Evolutionary conservation across 2,888 invertebrate genomes (phyloP), one percentile per base, ranked within the genome.

Genomic region (Euzetes globulus): DNA sequence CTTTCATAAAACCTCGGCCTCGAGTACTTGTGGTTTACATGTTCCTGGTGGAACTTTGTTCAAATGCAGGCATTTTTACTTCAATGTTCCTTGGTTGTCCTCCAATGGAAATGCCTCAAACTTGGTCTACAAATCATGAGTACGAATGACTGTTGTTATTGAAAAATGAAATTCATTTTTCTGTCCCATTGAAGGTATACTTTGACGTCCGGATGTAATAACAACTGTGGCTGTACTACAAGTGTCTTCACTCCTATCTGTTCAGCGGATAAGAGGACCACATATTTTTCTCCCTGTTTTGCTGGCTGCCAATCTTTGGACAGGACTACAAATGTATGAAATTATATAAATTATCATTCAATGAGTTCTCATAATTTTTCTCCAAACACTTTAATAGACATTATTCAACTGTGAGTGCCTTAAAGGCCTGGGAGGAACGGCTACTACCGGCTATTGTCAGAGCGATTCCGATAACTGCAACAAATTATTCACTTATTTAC

Each of bases 401-500:
- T 77, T 77, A 73, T 52, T 71, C 17, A 17, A 50, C 4, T 74
- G 74, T 68, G 63, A 68, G 5, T 76, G 74, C 65, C 19, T 73
- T 63, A 11, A 1, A 2, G 27, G 15, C 1, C 58, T n/a, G n/a
- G 45, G 41, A 33, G 41, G 29, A 7, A 22, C 47, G 22, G 78
- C 76, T 80, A 17, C 85, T 85, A 0, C 80, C 79, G 33, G 83
- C 85, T 27, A 79, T 73, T 88, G 88, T 79, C 82, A 84, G 0
- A 85, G 87, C 19, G 86, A 87, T 78, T 88, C 88, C 79, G 47
- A 50, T 22, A 58, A 47, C 5, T 88, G 88, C 79, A 73, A 77
- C n/a, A 76, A 74, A 72, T 19, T 78, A 27, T 72, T 76, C 7
- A 75, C 76, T 19, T 78, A 77, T 68, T 52, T 78, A 6, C 71